Percentiles rank a stretch among this genome's conserved stretches.
These are phyloP conservation scores for Pteromalus puparum DNA, from an alignment of 1,140 invertebrate genomes.

Conservation along the genomic window DNA sequence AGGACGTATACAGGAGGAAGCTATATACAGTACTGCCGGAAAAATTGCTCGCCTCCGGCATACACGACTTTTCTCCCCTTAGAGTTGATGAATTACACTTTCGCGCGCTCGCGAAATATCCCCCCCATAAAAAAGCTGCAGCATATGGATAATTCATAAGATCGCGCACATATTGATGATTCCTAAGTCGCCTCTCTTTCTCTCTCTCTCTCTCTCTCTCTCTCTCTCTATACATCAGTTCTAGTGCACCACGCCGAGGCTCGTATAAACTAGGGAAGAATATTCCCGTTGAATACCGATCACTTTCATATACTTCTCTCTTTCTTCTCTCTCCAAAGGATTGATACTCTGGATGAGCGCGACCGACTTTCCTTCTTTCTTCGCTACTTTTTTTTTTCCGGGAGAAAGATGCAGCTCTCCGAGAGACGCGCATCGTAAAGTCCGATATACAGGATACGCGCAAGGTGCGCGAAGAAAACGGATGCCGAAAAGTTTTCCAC, in stretches of 20 bases:
- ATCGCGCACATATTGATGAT: conserved; percentile 13
- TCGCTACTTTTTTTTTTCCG: background rate
- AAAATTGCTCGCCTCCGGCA: too few relatives aligned
- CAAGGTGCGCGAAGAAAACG: conserved; percentile 28
- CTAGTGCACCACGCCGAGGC: background rate
- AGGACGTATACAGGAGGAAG: too few relatives aligned
- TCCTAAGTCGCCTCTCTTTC: background rate
- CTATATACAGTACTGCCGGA: too few relatives aligned
- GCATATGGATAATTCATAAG: conserved; percentile 22
- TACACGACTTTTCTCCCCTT: background rate
- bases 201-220: too few relatives aligned
- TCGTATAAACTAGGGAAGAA: conserved; percentile 18
- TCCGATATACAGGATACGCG: background rate
- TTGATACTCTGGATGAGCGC: conserved; percentile 29
- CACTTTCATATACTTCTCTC: conserved; percentile 10
- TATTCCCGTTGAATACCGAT: conserved; percentile 31
- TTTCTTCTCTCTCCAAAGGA: background rate
- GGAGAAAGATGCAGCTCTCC: background rate
- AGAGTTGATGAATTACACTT: conserved; percentile 22
- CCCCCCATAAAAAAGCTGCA: background rate
- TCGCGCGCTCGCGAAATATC: background rate
- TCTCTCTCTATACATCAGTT: background rate
- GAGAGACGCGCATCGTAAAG: background rate
- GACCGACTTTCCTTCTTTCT: conserved; percentile 49
- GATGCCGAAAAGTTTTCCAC: conserved; percentile 13